Percentiles rank a stretch among this genome's conserved stretches.
Conservation (phyloP, 2,113 vertebrate species). For the Lophochroa leadbeateri region DNA sequence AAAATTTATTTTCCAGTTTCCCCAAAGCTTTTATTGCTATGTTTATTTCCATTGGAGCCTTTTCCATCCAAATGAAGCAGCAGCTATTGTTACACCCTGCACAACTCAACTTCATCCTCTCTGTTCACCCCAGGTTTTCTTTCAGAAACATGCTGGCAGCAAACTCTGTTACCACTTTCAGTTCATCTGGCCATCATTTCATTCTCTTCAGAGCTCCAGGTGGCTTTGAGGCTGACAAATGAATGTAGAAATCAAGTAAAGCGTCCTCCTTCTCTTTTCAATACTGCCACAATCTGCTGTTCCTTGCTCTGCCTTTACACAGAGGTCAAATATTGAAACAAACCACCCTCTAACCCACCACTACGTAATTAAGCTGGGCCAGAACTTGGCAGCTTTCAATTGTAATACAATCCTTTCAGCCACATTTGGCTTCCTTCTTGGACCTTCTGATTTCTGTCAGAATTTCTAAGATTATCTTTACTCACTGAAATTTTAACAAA, state of each 20-base stretch:
- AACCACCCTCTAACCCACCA: rapidly evolving
- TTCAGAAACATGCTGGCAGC: neutral
- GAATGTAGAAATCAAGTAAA: neutral
- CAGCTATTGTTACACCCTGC: neutral
- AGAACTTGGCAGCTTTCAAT: neutral
- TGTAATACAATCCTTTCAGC: neutral
- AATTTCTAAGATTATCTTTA: neutral
- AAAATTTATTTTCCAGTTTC: neutral
- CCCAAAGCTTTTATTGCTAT: neutral
- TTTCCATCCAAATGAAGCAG: neutral
- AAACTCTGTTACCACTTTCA: too few relatives aligned
- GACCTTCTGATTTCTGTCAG: neutral
- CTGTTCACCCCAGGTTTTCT: neutral
- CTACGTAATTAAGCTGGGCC: neutral
- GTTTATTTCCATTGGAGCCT: neutral
- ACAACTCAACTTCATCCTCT: neutral
- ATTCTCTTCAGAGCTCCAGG: neutral
- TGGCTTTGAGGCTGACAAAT: neutral
- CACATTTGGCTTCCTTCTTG: neutral
- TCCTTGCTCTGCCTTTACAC: neutral
- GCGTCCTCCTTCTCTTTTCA: neutral
- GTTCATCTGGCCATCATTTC: neutral
- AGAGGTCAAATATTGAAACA: neutral
- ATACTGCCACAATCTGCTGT: neutral
- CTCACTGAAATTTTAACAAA: neutral